Evolutionary conservation across 2,797 vertebrate genomes (phyloP), one percentile per base, ranked within the genome.

Genomic region (Benthosema pterotum): DNA sequence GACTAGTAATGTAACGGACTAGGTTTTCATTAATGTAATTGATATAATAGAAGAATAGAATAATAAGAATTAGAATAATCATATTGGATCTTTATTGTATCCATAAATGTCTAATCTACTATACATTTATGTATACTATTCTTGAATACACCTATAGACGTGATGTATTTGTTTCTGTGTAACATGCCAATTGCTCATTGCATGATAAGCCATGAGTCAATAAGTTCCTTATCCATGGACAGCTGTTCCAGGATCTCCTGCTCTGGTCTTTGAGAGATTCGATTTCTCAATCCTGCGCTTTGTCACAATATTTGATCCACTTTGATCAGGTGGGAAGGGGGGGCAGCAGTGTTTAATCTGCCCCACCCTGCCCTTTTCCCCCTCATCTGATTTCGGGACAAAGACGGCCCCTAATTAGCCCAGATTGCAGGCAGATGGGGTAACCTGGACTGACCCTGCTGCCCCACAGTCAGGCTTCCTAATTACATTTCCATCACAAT

Each of bases 401-500:
- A 94, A 93, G 88, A 82, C 85, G 68, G 60, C 66, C 82, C 80
- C 84, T 92, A 94, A 93, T 94, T 93, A 93, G 85, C 86, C 85
- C 77, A 80, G 86, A 92, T 91, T 85, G 87, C 77, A 89, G 88
- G 91, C 93, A 94, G 93, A 94, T 94, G 93, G 93, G 91, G 82
- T 90, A 91, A 89, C 89, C 89, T 86, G 84, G 72, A 76, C 86
- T 93, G 91, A 93, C 91, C 91, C 85, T 71, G 15, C 47, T 83
- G 86, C 83, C 71, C 79, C 79, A 52, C 83, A 84, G 88, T 87
- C 86, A 70, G 80, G 78, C 86, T 85, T 85, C 83, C 88, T 94
- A 92, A 94, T 94, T 92, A 90, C 92, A 94, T 94, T 94, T 94
- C 92, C 93, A 94, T 94, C 88, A 94, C 92, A 94, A 94, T 91